Percentiles rank a stretch among this genome's conserved stretches.
Conservation (phyloP, 2,888 invertebrate genomes). For the Phlogophora meticulosa region DNA sequence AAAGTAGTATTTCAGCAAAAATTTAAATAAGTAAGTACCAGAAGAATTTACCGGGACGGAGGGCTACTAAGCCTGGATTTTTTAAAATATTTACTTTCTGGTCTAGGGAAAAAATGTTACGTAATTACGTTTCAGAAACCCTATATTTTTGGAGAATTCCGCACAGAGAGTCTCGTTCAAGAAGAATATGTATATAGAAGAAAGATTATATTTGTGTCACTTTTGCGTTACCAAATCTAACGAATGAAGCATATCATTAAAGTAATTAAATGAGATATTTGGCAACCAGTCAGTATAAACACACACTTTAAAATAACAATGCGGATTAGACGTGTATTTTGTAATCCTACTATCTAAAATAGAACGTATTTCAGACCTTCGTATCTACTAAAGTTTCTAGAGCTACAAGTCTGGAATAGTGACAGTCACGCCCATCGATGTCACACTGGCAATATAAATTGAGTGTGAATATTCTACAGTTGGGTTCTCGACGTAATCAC, state of each 20-base stretch:
- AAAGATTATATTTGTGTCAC: not conserved
- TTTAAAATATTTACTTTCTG: too few relatives aligned
- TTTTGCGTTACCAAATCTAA: constrained; percentile 1
- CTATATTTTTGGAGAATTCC: too few relatives aligned
- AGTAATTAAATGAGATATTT: constrained; percentile 36
- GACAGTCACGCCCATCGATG: constrained; percentile 56
- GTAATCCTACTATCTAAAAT: constrained; percentile 29
- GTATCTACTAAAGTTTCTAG: constrained; percentile 36
- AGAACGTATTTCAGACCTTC: constrained; percentile 40
- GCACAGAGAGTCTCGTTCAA: too few relatives aligned
- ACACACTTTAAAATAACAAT: constrained; percentile 31
- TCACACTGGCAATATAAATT: constrained; percentile 68
- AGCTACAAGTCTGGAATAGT: constrained; percentile 58
- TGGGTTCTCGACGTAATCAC: constrained; percentile 58
- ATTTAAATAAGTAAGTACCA: too few relatives aligned
- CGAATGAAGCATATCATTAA: constrained; percentile 15
- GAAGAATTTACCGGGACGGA: too few relatives aligned
- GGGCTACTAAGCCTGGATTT: too few relatives aligned
- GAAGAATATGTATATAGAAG: too few relatives aligned
- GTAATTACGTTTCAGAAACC: too few relatives aligned
- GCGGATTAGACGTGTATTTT: constrained; percentile 32
- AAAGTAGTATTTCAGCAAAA: too few relatives aligned
- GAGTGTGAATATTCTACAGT: constrained; percentile 57
- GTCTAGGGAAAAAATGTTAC: too few relatives aligned
- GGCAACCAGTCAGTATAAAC: constrained; percentile 29